Evolutionary conservation across 2,888 invertebrate species (phyloP).

Genomic region (Agriopis marginaria): DNA sequence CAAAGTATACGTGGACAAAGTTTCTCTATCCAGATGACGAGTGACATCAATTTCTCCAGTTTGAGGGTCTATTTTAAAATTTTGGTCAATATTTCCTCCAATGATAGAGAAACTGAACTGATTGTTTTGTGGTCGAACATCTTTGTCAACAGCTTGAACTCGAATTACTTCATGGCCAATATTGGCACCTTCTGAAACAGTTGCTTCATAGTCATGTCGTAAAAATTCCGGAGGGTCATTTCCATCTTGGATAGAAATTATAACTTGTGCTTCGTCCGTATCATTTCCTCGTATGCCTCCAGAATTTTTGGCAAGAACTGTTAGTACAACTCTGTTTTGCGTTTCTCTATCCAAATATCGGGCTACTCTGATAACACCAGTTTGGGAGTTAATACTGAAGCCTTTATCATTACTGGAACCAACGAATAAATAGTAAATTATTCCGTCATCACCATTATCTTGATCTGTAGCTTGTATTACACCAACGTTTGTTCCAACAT

Average conservation of each 20-base stretch:
- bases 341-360: slow-evolving; percentile 94
- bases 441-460: slow-evolving; percentile 95
- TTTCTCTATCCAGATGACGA: slow-evolving; percentile 92
- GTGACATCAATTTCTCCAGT: slow-evolving; percentile 93
- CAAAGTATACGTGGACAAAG: slow-evolving; percentile 90
- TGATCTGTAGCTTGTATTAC: slow-evolving; percentile 95
- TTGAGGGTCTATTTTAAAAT: slow-evolving; percentile 95
- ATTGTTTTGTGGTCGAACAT: slow-evolving; percentile 95
- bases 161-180: slow-evolving; percentile 91
- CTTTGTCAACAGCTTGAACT: slow-evolving; percentile 96
- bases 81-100: slow-evolving; percentile 92
- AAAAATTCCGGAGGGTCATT: slow-evolving; percentile 98
- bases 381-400: slow-evolving; percentile 93
- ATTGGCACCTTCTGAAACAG: slow-evolving; percentile 92
- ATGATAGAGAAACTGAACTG: slow-evolving; percentile 96
- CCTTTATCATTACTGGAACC: slow-evolving; percentile 97
- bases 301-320: slow-evolving; percentile 97
- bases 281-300: slow-evolving; percentile 98
- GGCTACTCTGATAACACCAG: slow-evolving; percentile 94
- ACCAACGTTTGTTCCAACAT: slow-evolving; percentile 94
- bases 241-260: slow-evolving; percentile 97
- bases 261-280: slow-evolving; percentile 97
- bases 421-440: slow-evolving; percentile 96
- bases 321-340: slow-evolving; percentile 94
- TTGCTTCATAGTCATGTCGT: slow-evolving; percentile 91